These are phyloP conservation scores for Mixornis gularis DNA, from an alignment of 2,113 vertebrate genomes.

Conservation along the genomic window DNA sequence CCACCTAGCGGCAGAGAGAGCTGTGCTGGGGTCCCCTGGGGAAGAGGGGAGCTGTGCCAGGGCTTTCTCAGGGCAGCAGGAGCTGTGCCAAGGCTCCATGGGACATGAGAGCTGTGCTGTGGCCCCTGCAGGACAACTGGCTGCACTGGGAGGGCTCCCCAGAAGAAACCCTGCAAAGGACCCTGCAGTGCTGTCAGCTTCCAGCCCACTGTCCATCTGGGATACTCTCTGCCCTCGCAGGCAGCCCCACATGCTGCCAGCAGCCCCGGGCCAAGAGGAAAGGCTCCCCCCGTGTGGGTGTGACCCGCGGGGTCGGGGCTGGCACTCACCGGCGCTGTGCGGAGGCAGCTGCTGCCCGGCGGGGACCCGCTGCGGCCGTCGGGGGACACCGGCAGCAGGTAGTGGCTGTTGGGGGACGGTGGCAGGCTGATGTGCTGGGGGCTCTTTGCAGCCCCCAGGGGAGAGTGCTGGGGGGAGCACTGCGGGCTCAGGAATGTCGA, in stretches of 20 bases:
- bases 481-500: slow-evolving; percentile 92
- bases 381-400: slow-evolving; percentile 76
- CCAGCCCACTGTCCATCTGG: neutral
- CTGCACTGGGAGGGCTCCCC: accelerated
- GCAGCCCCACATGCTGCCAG: neutral
- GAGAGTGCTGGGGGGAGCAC: slow-evolving; percentile 91
- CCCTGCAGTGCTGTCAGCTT: neutral
- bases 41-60: neutral
- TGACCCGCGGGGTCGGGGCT: accelerated
- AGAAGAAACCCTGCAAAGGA: neutral
- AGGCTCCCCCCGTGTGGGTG: neutral
- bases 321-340: slow-evolving; percentile 78
- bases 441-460: slow-evolving; percentile 76
- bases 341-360: slow-evolving; percentile 67
- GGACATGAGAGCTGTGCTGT: neutral
- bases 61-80: neutral
- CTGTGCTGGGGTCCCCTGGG: neutral
- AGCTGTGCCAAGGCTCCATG: neutral
- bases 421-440: slow-evolving; percentile 86
- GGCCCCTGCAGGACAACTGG: neutral
- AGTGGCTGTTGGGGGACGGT: slow-evolving; percentile 84
- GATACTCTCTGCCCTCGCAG: neutral
- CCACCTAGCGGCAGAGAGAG: neutral
- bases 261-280: neutral
- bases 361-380: slow-evolving; percentile 76